Conservation (phyloP, 2,113 vertebrate genomes). For the Formicarius rufipectus region DNA sequence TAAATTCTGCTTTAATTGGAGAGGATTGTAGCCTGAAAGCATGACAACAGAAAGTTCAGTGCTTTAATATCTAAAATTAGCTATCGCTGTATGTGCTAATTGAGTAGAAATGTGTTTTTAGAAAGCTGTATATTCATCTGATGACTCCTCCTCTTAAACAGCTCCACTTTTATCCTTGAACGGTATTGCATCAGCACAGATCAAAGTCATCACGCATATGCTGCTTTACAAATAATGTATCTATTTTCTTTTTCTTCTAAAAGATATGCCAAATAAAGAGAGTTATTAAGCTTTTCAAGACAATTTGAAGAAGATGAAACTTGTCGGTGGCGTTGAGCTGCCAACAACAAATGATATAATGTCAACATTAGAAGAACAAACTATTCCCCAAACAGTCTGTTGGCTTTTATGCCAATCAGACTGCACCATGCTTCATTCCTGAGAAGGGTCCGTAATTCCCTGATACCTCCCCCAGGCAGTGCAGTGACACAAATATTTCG, state of each 20-base stretch:
- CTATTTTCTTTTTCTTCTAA: conserved; percentile 23
- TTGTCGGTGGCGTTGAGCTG: not conserved
- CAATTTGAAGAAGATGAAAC: conserved; percentile 32
- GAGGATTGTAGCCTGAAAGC: not conserved
- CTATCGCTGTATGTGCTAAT: not conserved
- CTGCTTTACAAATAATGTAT: conserved; percentile 22
- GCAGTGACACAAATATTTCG: not conserved
- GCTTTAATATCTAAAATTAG: conserved; percentile 44
- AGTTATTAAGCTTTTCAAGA: conserved; percentile 33
- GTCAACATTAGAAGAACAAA: conserved; percentile 46
- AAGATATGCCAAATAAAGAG: not conserved
- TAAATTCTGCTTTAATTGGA: not conserved
- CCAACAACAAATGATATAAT: conserved; percentile 43
- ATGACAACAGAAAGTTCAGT: conserved; percentile 3
- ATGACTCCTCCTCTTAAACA: not conserved
- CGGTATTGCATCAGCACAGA: not conserved
- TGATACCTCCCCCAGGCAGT: not conserved
- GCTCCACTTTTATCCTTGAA: not conserved
- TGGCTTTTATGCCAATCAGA: not conserved
- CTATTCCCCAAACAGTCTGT: not conserved
- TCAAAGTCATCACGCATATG: conserved; percentile 15
- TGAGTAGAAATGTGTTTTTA: conserved; percentile 20
- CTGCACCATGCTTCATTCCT: not conserved
- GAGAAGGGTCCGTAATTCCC: not conserved
- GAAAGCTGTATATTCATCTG: not conserved